phyloP scores from a whole-genome alignment of 2,113 vertebrate genomes.

The Psettodes erumei region DNA sequence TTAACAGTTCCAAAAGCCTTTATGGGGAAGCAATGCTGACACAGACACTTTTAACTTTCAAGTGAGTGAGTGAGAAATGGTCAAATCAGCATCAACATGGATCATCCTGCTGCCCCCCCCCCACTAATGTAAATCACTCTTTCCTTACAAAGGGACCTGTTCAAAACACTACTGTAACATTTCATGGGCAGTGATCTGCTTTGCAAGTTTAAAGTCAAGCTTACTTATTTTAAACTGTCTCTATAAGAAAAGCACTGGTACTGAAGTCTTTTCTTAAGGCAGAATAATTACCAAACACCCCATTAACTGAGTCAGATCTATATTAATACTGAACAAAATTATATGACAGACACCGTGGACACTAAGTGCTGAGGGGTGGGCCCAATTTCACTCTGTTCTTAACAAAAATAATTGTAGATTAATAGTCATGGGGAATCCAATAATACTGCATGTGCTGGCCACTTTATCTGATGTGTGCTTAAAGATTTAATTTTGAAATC shows the following conservation, averaged over 20 bases:
- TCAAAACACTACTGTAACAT: background rate
- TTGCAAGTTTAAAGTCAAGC: no score
- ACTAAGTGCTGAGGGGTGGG: background rate
- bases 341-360: background rate
- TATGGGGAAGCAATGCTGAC: slow-evolving; percentile 68
- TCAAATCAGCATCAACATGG: slow-evolving; percentile 40
- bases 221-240: background rate
- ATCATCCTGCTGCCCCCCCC: slow-evolving; percentile 28
- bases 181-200: background rate
- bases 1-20: slow-evolving; percentile 63
- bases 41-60: slow-evolving; percentile 54
- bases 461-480: slow-evolving; percentile 50
- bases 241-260: background rate
- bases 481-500: slow-evolving; percentile 53
- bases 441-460: slow-evolving; percentile 21
- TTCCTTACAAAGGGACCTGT: background rate
- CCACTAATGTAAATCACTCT: background rate
- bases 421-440: slow-evolving; percentile 31
- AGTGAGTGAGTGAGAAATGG: slow-evolving; percentile 22
- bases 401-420: slow-evolving; percentile 23
- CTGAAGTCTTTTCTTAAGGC: background rate
- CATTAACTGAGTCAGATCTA: background rate
- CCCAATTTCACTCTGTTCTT: slow-evolving; percentile 6
- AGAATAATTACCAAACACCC: background rate
- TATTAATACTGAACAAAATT: background rate